Conservation (phyloP, 2,888 invertebrate genomes). For the Heteromurus nitidus region DNA sequence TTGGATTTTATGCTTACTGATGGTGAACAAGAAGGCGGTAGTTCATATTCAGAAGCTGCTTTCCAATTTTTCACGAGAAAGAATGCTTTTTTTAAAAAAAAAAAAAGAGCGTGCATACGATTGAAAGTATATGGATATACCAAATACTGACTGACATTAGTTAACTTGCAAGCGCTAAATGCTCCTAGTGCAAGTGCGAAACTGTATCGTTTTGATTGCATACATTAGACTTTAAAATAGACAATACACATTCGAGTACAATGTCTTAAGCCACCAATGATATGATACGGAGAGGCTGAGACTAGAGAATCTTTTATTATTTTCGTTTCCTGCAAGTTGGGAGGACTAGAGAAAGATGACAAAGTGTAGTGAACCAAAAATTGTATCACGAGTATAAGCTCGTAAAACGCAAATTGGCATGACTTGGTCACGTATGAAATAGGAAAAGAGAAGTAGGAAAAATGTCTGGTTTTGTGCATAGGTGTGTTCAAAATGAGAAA, state of each 20-base stretch:
- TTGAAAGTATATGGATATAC: too few species aligned
- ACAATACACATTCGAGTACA: too few species aligned
- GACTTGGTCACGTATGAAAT: slow-evolving; percentile 20
- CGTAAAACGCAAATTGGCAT: neutral
- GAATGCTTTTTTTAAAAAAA: too few species aligned
- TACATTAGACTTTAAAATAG: too few species aligned
- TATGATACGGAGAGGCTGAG: neutral
- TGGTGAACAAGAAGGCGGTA: slow-evolving; percentile 29
- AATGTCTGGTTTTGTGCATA: neutral
- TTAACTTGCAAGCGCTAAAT: too few species aligned
- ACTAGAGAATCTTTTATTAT: slow-evolving; percentile 10
- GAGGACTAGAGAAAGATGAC: neutral
- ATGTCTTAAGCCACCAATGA: too few species aligned
- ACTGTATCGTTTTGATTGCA: too few species aligned
- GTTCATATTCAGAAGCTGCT: slow-evolving; percentile 40
- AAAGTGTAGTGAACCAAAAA: slow-evolving; percentile 33
- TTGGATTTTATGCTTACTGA: slow-evolving; percentile 11
- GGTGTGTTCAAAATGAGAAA: too few species aligned
- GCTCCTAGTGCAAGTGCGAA: too few species aligned
- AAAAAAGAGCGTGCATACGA: too few species aligned
- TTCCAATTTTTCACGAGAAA: slow-evolving; percentile 44
- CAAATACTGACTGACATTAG: too few species aligned
- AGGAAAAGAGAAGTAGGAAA: neutral
- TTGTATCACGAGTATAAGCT: slow-evolving; percentile 18
- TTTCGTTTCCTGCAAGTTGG: slow-evolving; percentile 9